Conservation (phyloP, 2,797 vertebrate genomes). For the Gymnoscopelus microlampas region DNA sequence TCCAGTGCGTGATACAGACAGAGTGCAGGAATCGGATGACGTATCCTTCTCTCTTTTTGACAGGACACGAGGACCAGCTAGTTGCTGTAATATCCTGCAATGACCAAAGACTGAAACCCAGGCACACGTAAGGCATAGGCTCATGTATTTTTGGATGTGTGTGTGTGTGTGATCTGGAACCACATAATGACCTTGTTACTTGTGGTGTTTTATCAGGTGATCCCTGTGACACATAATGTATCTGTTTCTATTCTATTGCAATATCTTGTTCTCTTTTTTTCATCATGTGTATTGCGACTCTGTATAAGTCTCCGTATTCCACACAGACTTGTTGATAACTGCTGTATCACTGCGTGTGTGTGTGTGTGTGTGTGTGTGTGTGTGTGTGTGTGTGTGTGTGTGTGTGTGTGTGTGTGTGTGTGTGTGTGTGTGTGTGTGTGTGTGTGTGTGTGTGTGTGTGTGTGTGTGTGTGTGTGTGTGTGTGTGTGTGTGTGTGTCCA, state of each 20-base stretch:
- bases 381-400: neutral
- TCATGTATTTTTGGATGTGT: neutral
- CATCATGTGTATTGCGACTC: no score
- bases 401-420: neutral
- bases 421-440: neutral
- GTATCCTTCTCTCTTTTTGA: neutral
- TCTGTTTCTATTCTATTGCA: no score
- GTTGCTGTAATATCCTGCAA: conserved; percentile 93
- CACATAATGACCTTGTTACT: no score
- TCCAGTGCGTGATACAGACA: conserved; percentile 7
- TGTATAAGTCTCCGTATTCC: no score
- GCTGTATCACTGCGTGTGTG: conserved; percentile 4
- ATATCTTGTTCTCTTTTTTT: no score
- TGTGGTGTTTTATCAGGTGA: no score
- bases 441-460: neutral
- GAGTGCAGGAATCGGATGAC: neutral
- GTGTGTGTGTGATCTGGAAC: neutral
- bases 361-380: neutral
- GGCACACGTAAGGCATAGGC: conserved; percentile 83
- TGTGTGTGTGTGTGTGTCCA: neutral
- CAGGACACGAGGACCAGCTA: conserved; percentile 87
- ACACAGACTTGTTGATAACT: no score
- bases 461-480: neutral
- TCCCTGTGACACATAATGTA: no score
- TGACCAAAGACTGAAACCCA: conserved; percentile 88